Percentiles rank a stretch among this genome's conserved stretches.
Evolutionary conservation across 2,797 vertebrate species (phyloP).

Genomic region (Vespertilio murinus): DNA sequence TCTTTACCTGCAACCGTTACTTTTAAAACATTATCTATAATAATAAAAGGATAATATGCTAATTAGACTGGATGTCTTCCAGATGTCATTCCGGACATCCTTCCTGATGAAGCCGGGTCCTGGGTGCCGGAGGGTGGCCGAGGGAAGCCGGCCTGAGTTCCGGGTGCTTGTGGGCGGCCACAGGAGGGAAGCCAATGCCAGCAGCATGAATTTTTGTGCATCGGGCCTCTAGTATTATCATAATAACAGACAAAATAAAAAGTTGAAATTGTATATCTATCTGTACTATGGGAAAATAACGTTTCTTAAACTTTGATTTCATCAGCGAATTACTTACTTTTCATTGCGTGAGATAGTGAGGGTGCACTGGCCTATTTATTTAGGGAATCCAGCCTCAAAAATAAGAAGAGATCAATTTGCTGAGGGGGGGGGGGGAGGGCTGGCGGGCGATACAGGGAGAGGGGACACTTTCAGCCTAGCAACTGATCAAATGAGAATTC

Average conservation of each 20-base stretch:
- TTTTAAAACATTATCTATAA: neutral
- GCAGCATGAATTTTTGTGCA: no score
- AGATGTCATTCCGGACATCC: no score
- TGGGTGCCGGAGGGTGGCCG: fast-evolving
- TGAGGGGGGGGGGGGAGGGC: neutral
- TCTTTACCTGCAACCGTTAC: neutral
- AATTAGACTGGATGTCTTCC: neutral
- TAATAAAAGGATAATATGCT: no score
- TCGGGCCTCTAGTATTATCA: neutral
- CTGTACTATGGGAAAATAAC: neutral
- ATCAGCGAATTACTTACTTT: neutral
- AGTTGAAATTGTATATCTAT: neutral
- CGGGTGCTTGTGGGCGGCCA: no score
- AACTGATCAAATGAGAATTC: neutral
- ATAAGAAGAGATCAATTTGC: neutral
- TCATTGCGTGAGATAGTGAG: neutral
- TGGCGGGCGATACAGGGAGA: no score
- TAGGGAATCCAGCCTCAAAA: neutral
- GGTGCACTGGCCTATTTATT: neutral
- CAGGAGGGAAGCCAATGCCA: no score
- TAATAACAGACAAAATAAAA: neutral
- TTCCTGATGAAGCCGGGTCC: no score
- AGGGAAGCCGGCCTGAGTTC: no score
- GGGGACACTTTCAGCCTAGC: neutral
- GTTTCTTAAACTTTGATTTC: neutral